Conservation (phyloP, 2,888 invertebrate genomes). For the Drosophila helvetica region DNA sequence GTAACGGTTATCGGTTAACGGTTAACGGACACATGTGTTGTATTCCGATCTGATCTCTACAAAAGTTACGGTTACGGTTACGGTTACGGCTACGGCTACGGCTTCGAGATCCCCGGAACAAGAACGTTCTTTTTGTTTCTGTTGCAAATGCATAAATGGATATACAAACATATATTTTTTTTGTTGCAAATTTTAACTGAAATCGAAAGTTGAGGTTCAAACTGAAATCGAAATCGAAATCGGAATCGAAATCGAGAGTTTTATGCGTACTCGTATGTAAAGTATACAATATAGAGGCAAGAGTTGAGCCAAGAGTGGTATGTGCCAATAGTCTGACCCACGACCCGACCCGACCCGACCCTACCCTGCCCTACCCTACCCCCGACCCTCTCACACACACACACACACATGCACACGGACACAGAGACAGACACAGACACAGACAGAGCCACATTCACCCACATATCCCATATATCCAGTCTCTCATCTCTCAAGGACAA, state of each 20-base stretch:
- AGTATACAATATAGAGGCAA: constrained; percentile 25
- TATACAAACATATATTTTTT: not conserved
- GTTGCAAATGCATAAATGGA: not conserved
- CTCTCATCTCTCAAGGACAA: not conserved
- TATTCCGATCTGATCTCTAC: not conserved
- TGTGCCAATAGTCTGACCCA: constrained; percentile 35
- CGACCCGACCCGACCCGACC: constrained; percentile 2
- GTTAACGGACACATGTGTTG: not conserved
- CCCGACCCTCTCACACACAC: not conserved
- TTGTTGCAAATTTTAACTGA: constrained; percentile 5
- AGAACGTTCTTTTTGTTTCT: not conserved
- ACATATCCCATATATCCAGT: constrained; percentile 7
- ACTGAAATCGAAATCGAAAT: no score
- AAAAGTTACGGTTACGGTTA: not conserved
- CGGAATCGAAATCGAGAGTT: not conserved
- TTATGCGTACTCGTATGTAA: not conserved
- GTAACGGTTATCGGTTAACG: not conserved
- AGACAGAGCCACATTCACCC: constrained; percentile 9
- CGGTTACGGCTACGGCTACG: not conserved
- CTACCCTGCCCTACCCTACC: not conserved
- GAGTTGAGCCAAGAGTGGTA: constrained; percentile 34
- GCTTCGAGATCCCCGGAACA: not conserved
- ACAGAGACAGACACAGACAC: not conserved
- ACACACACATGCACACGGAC: constrained; percentile 2
- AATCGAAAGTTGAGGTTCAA: constrained; percentile 6